phyloP scores from a whole-genome alignment of 2,888 invertebrate species.

The Sympetrum striolatum region DNA sequence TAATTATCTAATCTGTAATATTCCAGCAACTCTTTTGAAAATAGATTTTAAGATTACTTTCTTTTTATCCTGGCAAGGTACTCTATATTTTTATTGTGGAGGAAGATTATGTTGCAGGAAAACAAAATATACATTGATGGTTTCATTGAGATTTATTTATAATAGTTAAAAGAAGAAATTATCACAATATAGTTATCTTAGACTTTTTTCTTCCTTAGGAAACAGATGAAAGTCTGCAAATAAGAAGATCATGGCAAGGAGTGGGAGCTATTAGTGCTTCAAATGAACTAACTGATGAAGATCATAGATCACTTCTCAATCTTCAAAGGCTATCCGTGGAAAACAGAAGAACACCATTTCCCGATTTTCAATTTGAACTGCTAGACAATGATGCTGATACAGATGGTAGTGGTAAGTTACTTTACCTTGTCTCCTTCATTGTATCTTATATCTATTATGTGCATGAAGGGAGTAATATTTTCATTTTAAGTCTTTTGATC shows the following conservation, averaged over 20 bases:
- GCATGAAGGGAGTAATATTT: background rate
- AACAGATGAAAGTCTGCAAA: background rate
- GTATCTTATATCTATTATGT: background rate
- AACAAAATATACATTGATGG: no score
- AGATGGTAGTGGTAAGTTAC: conserved; percentile 2
- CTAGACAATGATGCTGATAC: conserved; percentile 21
- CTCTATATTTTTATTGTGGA: no score
- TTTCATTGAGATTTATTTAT: no score
- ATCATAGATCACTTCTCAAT: background rate
- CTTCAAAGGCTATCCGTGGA: conserved; percentile 1
- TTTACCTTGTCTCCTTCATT: background rate
- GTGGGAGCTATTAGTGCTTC: background rate
- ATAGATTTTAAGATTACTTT: no score
- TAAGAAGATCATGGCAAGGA: background rate
- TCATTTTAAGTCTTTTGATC: no score
- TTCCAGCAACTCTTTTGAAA: no score
- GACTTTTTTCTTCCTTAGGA: background rate
- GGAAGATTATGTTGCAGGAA: no score
- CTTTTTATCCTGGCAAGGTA: no score
- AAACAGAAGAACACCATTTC: conserved; percentile 7
- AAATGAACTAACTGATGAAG: background rate
- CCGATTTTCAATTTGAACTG: conserved; percentile 23
- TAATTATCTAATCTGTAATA: no score
- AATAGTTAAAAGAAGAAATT: no score
- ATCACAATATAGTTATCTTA: background rate